Conservation (phyloP, 2,888 invertebrate genomes). For the Andrena fulva region DNA sequence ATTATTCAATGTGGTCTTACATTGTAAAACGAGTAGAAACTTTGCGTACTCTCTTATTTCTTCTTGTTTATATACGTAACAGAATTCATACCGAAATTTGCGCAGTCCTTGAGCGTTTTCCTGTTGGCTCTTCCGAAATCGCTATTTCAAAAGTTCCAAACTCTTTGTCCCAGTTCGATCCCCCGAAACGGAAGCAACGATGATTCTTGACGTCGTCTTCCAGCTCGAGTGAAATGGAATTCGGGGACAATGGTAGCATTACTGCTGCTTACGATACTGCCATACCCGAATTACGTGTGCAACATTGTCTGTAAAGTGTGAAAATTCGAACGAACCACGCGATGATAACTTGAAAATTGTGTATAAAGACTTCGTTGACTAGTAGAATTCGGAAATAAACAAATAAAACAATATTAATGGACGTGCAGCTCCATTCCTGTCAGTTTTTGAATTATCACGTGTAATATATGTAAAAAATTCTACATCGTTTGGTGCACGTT, state of each 20-base stretch:
- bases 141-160: constrained; percentile 37
- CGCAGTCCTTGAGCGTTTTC: constrained; percentile 22
- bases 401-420: too few relatives aligned
- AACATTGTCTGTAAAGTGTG: not conserved
- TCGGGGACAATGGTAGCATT: constrained; percentile 9
- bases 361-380: too few relatives aligned
- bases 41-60: not conserved
- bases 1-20: not conserved
- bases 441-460: too few relatives aligned
- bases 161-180: constrained; percentile 41
- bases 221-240: constrained; percentile 13
- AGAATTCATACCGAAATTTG: constrained; percentile 26
- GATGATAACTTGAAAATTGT: too few relatives aligned
- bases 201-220: constrained; percentile 12
- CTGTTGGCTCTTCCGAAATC: constrained; percentile 31
- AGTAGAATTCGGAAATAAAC: too few relatives aligned
- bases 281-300: not conserved
- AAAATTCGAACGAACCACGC: not conserved
- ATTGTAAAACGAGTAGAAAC: not conserved
- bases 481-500: too few relatives aligned
- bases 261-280: not conserved
- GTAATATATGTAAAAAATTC: too few relatives aligned
- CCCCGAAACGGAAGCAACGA: constrained; percentile 2
- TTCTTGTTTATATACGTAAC: not conserved
- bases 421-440: too few relatives aligned